Evolutionary conservation across 2,888 invertebrate genomes (phyloP), one percentile per base, ranked within the genome.

Genomic region (Graphium colonna): DNA sequence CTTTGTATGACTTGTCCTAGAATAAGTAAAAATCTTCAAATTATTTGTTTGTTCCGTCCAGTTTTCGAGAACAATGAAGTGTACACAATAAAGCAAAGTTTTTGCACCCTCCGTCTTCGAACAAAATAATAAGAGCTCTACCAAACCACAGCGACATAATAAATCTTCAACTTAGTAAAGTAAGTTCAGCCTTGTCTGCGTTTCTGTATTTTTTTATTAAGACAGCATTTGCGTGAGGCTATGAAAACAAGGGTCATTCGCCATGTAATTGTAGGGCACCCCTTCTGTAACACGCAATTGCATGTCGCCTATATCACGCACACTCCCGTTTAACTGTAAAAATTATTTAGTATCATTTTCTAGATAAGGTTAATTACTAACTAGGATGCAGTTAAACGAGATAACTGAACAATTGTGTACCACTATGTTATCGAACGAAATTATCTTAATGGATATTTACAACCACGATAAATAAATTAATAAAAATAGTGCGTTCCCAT

Each of bases 251-350:
- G 73, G 80, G 79, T 76, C 78, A 75, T 76, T 79, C 71, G 64
- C 69, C 66, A 63, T 75, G 71, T 79, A 82, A 82, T 79, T 79
- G 77, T 76, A 72, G 75, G 71, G 75, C 71, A 77, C 75, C 79
- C 76, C 76, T 77, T 75, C 62, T 61, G 57, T 59, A 66, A 63
- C 85, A 86, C 82, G 85, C 85, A 75, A 5, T 21, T 21, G 21
- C 21, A 21, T 85, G 85, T 45, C 55, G 31, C 50, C 44, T 44
- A 47, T 42, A 48, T 43, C 48, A 44, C 53, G 40, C 43, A 39
- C 33, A 44, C 38, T 39, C 18, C 38, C 36, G 12, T 39, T 48
- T 47, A 8, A 43, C 47, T 47, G 47, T 52, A 28, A 43, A 42
- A 52, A 52, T 52, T 52, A 48, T 39, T 52, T 15, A 43, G 38